These are phyloP conservation scores for Holotrichia oblita DNA, from an alignment of 1,140 invertebrate genomes.

Conservation along the genomic window DNA sequence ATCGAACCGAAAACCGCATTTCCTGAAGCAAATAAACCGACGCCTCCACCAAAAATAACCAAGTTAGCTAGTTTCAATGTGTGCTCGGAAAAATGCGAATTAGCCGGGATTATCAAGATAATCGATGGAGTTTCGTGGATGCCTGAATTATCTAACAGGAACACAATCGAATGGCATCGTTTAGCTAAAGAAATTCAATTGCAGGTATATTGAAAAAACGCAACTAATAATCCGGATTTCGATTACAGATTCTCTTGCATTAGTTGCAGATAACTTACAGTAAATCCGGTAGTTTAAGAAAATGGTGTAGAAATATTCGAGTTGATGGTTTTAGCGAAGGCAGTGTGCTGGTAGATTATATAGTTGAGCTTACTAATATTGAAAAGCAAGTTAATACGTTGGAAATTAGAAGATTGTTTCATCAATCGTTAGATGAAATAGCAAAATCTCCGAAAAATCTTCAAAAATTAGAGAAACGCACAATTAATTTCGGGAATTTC, in stretches of 20 bases:
- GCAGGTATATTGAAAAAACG: neutral
- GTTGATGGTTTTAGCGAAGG: conserved; percentile 17
- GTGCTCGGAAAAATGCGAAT: neutral
- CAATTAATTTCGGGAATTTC: neutral
- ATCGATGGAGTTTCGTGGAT: neutral
- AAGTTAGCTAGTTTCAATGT: neutral
- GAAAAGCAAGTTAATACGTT: neutral
- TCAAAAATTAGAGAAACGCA: neutral
- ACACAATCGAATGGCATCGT: neutral
- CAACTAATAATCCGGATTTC: neutral
- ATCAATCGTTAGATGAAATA: neutral
- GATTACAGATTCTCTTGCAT: neutral
- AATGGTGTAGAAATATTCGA: neutral
- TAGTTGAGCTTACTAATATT: neutral
- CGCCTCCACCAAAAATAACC: neutral
- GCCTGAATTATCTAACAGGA: neutral
- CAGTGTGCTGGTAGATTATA: conserved; percentile 1
- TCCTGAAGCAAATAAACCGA: neutral
- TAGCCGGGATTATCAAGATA: neutral
- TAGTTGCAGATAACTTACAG: neutral
- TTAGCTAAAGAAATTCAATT: neutral
- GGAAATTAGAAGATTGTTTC: neutral
- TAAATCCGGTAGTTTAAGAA: neutral
- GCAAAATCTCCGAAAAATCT: neutral
- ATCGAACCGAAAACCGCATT: neutral